A percentile compares a stretch with the other conserved stretches of the same genome.
Evolutionary conservation across 2,888 invertebrate species (phyloP).

Genomic region (Kuschelorhynchus macadamiae): DNA sequence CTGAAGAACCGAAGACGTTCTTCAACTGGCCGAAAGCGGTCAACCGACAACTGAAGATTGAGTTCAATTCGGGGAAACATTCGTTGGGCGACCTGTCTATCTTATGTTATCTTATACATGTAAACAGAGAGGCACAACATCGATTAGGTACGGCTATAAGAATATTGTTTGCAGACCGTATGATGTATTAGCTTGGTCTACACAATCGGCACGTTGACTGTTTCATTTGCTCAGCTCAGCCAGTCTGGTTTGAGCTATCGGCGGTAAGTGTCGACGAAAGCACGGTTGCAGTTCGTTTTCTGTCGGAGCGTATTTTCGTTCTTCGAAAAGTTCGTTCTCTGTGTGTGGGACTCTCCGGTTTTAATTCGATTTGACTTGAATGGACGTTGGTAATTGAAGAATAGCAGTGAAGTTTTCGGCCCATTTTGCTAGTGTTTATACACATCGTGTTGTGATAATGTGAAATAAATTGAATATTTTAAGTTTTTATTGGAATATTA

Average conservation of each 20-base stretch:
- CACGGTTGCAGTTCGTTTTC: background rate
- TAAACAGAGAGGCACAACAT: background rate
- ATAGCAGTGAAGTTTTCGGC: background rate
- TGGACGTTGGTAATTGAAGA: slow-evolving; percentile 11
- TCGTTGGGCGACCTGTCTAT: background rate
- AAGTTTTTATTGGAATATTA: background rate
- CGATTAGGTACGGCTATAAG: no score
- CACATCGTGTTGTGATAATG: slow-evolving; percentile 8
- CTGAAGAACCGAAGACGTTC: slow-evolving; percentile 58
- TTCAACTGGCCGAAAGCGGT: slow-evolving; percentile 33
- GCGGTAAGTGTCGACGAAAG: background rate
- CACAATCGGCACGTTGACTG: slow-evolving; percentile 9
- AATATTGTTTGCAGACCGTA: background rate
- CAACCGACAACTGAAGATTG: slow-evolving; percentile 25
- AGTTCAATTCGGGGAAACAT: background rate
- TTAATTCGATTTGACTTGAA: slow-evolving; percentile 17
- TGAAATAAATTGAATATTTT: slow-evolving; percentile 14
- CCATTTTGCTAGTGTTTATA: background rate
- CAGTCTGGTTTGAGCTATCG: slow-evolving; percentile 16
- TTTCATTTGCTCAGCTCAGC: slow-evolving; percentile 16
- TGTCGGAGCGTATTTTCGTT: background rate
- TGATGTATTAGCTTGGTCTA: slow-evolving; percentile 15
- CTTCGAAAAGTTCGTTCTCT: slow-evolving; percentile 4
- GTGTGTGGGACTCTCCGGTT: slow-evolving; percentile 11
- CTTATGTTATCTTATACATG: background rate